Evolutionary conservation across 2,888 invertebrate genomes (phyloP).

Genomic region (Nephrocerus scutellatus): DNA sequence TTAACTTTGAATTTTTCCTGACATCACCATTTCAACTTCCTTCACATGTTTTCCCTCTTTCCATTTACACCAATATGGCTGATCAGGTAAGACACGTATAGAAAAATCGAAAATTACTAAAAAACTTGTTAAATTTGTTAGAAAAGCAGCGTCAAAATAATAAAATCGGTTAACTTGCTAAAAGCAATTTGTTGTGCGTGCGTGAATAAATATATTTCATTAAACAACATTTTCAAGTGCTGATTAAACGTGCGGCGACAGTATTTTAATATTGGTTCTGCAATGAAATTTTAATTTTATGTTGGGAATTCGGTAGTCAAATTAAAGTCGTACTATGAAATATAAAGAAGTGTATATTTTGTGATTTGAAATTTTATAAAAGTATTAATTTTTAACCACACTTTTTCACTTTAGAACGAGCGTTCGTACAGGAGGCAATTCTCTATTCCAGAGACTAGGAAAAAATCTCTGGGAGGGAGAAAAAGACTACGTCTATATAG

Average conservation of each 20-base stretch:
- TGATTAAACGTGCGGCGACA: too few relatives aligned
- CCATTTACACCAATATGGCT: conserved; percentile 62
- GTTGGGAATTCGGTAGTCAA: too few relatives aligned
- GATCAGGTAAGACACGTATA: conserved; percentile 62
- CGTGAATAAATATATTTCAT: too few relatives aligned
- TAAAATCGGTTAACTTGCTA: conserved; percentile 6
- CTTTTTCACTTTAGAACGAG: conserved; percentile 67
- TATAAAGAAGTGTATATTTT: too few relatives aligned
- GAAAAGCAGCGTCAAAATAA: conserved; percentile 14
- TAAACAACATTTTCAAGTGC: too few relatives aligned
- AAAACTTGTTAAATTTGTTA: conserved; percentile 20
- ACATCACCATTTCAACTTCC: conserved; percentile 28
- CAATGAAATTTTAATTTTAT: too few relatives aligned
- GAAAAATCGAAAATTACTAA: conserved; percentile 9
- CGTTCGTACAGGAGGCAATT: conserved; percentile 96
- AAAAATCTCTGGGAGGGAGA: conserved; percentile 69
- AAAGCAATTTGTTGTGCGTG: too few relatives aligned
- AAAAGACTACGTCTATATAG: conserved; percentile 73
- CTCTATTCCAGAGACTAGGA: conserved; percentile 88
- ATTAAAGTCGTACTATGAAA: too few relatives aligned
- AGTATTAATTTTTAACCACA: conserved; percentile 31
- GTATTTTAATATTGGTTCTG: too few relatives aligned
- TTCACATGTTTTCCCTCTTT: conserved; percentile 33
- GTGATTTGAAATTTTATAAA: background rate
- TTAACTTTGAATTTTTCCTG: conserved; percentile 15